These are phyloP conservation scores for Rhopalosiphum padi DNA, from an alignment of 1,140 invertebrate species.

Conservation along the genomic window DNA sequence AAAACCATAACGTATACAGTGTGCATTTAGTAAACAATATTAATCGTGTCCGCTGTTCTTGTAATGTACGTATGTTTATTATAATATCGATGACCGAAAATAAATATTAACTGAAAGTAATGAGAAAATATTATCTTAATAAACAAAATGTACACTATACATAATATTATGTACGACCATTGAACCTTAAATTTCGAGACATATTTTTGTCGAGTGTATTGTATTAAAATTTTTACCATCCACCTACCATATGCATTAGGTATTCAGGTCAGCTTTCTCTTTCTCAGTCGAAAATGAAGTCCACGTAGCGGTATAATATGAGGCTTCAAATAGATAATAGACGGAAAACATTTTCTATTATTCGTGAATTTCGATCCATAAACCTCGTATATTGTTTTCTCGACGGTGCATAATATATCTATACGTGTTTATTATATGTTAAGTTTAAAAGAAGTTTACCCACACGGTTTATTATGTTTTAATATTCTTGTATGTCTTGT, in stretches of 20 bases:
- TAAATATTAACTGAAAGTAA: background rate
- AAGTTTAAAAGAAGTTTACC: background rate
- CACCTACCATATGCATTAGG: background rate
- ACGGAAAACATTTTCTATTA: conserved; percentile 30
- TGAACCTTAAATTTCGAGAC: conserved; percentile 3
- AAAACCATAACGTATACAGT: background rate
- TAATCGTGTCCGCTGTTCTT: background rate
- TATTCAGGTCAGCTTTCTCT: conserved; percentile 56
- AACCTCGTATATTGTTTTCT: conserved; percentile 35
- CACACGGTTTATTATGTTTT: background rate
- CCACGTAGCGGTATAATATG: too few species aligned
- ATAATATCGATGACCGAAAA: background rate
- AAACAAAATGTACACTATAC: background rate
- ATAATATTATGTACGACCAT: background rate
- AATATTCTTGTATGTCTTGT: background rate
- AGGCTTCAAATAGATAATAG: background rate
- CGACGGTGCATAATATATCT: background rate
- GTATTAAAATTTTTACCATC: conserved; percentile 1
- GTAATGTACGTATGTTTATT: background rate
- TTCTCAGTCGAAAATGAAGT: conserved; percentile 31
- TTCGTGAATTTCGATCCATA: background rate
- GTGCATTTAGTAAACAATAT: background rate
- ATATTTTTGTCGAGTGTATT: background rate
- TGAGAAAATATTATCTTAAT: background rate
- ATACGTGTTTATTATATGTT: background rate